Conservation (phyloP, 2,797 vertebrate genomes). For the Denticeps clupeoides region DNA sequence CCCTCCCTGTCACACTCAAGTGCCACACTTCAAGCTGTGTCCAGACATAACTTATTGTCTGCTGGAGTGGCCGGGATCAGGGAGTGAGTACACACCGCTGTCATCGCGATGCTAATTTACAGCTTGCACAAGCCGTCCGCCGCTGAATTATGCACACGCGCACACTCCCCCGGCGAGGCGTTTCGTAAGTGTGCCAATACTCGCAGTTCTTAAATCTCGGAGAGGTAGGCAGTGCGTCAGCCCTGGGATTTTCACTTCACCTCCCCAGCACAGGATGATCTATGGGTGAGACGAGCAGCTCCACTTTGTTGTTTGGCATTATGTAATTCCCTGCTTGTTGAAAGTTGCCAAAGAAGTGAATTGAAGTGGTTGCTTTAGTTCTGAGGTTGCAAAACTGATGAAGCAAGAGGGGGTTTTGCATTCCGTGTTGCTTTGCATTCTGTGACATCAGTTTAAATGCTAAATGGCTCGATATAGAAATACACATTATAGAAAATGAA, state of each 20-base stretch:
- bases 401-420: no score
- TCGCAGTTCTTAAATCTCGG: constrained; percentile 20
- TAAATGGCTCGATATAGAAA: no score
- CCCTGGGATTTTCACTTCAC: constrained; percentile 1
- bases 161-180: constrained; percentile 13
- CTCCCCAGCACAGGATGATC: constrained; percentile 10
- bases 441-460: no score
- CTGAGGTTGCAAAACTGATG: constrained; percentile 16
- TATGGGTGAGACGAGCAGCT: constrained; percentile 13
- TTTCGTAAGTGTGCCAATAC: constrained; percentile 16
- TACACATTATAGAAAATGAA: no score
- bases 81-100: constrained; percentile 1
- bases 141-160: constrained; percentile 23
- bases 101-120: constrained; percentile 16
- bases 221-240: constrained; percentile 19
- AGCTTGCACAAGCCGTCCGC: constrained; percentile 23
- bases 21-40: constrained; percentile 8
- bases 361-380: constrained; percentile 4
- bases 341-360: constrained; percentile 2
- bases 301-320: constrained; percentile 11
- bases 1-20: constrained; percentile 5
- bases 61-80: background rate
- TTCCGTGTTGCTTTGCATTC: no score
- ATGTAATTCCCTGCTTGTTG: background rate
- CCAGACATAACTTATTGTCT: constrained; percentile 14